Conservation (phyloP, 2,797 vertebrate species). For the Schizothorax lantsangensis region DNA sequence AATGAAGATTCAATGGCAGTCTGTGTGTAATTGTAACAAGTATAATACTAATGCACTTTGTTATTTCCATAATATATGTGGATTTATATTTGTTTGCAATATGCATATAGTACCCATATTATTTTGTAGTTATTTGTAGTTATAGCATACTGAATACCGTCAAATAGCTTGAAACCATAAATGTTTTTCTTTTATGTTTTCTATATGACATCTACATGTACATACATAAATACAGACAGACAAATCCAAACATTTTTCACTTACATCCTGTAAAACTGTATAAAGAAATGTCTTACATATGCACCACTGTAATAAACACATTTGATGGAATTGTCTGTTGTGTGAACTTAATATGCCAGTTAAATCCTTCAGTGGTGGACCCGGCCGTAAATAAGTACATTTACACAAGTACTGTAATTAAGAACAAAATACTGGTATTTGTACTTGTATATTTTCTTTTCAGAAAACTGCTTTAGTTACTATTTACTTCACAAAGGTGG, state of each 20-base stretch:
- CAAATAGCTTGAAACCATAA: constrained; percentile 11
- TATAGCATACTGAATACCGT: not conserved
- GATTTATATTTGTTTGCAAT: constrained; percentile 16
- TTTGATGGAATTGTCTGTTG: constrained; percentile 24
- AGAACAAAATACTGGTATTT: too few relatives aligned
- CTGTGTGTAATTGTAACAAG: not conserved
- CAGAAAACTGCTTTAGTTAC: not conserved
- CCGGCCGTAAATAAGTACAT: not conserved
- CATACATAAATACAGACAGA: not conserved
- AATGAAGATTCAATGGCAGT: not conserved
- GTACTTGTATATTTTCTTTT: not conserved
- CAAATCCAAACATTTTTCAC: not conserved
- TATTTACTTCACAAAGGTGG: not conserved
- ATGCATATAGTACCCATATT: constrained; percentile 2
- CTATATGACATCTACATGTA: not conserved
- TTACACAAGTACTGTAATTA: not conserved
- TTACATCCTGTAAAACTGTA: constrained; percentile 15
- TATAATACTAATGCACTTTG: not conserved
- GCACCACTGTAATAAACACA: constrained; percentile 13
- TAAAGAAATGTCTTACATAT: constrained; percentile 4
- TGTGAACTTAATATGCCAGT: constrained; percentile 9
- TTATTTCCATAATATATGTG: constrained; percentile 7
- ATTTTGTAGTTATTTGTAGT: not conserved
- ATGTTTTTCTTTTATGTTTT: constrained; percentile 13
- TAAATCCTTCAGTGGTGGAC: constrained; percentile 9